A percentile compares a stretch with the other conserved stretches of the same genome.
Conservation (phyloP, 2,888 invertebrate species). For the Acronicta leporina region DNA sequence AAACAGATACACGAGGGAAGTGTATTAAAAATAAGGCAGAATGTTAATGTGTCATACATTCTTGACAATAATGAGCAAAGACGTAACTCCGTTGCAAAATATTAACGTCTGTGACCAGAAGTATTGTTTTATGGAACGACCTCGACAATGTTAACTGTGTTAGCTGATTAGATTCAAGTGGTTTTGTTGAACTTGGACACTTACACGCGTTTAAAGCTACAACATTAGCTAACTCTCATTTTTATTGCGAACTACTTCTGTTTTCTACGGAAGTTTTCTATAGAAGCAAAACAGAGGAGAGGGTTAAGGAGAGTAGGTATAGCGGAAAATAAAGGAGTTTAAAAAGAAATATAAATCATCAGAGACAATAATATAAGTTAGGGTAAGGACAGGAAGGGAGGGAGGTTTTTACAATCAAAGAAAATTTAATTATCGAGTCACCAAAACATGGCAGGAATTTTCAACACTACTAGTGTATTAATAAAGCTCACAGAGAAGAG, state of each 20-base stretch:
- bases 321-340: no score
- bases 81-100: constrained; percentile 18
- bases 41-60: constrained; percentile 11
- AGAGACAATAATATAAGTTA: no score
- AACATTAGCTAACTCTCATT: no score
- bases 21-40: background rate
- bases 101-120: constrained; percentile 6
- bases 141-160: background rate
- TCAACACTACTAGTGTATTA: no score
- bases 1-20: background rate
- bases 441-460: no score
- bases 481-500: no score
- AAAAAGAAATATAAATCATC: no score
- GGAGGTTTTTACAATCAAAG: no score
- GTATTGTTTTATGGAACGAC: constrained; percentile 8
- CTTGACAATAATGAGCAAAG: constrained; percentile 18
- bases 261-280: background rate
- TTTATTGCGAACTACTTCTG: background rate
- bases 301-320: no score
- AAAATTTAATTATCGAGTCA: no score
- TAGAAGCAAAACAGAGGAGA: no score
- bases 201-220: background rate
- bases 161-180: background rate
- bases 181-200: constrained; percentile 6
- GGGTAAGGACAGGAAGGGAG: no score